Percentiles rank a stretch among this genome's conserved stretches.
phyloP scores from a whole-genome alignment of 2,888 invertebrate species.

The Arctia plantaginis region DNA sequence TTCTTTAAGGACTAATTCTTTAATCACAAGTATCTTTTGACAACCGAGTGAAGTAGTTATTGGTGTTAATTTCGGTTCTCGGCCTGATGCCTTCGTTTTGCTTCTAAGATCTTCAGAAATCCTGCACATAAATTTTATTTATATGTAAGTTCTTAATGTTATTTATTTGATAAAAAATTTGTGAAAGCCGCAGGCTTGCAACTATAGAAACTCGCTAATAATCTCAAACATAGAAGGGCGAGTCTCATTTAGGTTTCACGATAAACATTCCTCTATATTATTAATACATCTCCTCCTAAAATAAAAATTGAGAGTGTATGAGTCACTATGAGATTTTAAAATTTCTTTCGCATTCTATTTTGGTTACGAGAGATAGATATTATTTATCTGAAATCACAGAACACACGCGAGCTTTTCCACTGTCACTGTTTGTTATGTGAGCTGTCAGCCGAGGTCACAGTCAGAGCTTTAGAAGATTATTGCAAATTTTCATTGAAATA shows the following conservation, averaged over 20 bases:
- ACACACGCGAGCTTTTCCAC: slow-evolving; percentile 4
- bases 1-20: neutral
- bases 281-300: neutral
- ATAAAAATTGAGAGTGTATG: neutral
- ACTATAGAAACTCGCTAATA: neutral
- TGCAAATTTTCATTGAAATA: neutral
- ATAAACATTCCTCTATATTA: neutral
- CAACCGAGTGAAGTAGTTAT: neutral
- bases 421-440: slow-evolving; percentile 6
- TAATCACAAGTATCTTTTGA: neutral
- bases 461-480: slow-evolving; percentile 3
- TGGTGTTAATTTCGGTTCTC: neutral
- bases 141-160: too few relatives aligned
- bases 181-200: neutral
- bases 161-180: neutral
- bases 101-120: too few relatives aligned
- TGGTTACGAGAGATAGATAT: neutral
- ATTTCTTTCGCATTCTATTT: neutral
- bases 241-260: neutral
- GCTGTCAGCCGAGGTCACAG: slow-evolving; percentile 5
- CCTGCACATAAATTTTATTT: too few relatives aligned
- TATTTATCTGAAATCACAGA: slow-evolving; percentile 13
- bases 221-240: neutral
- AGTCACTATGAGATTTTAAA: neutral
- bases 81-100: too few relatives aligned